Evolutionary conservation across 2,888 invertebrate genomes (phyloP).

Genomic region (Miltochrista miniata): DNA sequence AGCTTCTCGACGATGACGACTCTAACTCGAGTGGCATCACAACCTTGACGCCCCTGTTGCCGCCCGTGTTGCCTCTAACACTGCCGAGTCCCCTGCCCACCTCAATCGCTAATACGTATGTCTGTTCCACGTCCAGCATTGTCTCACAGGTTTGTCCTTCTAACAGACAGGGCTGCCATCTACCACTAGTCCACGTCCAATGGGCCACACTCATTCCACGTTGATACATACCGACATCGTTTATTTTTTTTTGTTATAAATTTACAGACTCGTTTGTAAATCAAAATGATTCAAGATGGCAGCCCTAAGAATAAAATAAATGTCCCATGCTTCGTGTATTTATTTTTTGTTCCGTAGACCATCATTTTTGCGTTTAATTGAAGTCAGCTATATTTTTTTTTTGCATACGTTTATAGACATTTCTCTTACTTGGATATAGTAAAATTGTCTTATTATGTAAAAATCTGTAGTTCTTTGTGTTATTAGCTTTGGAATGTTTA

Average conservation of each 20-base stretch:
- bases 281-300: constrained; percentile 25
- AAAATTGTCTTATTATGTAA: constrained; percentile 1
- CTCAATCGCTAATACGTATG: constrained; percentile 46
- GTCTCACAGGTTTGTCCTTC: constrained; percentile 55
- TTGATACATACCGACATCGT: background rate
- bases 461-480: background rate
- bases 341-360: constrained; percentile 12
- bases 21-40: constrained; percentile 42
- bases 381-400: constrained; percentile 19
- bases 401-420: constrained; percentile 6
- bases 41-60: constrained; percentile 59
- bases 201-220: background rate
- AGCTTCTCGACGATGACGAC: constrained; percentile 51
- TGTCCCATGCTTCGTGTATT: constrained; percentile 31
- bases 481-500: background rate
- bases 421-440: background rate
- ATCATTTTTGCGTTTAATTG: constrained; percentile 10
- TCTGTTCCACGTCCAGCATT: constrained; percentile 45
- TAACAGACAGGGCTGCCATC: constrained; percentile 33
- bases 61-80: constrained; percentile 54
- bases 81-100: constrained; percentile 43
- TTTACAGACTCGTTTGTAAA: background rate
- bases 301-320: constrained; percentile 18
- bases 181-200: background rate
- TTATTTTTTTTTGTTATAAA: background rate